These are phyloP conservation scores for Tinea trinotella DNA, from an alignment of 2,888 invertebrate species.

Conservation along the genomic window DNA sequence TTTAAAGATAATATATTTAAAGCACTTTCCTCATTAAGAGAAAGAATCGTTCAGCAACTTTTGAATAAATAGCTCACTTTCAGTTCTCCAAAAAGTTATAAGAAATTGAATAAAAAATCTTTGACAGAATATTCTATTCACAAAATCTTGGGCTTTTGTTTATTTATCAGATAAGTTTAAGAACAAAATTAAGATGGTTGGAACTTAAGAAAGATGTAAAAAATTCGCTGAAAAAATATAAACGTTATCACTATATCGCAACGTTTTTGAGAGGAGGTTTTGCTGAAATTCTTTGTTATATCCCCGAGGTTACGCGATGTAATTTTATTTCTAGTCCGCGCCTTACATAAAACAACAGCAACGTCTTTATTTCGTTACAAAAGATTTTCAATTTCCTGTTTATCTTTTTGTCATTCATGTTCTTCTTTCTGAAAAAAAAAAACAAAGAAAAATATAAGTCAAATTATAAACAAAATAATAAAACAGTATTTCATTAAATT, in stretches of 20 bases:
- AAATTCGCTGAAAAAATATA: neutral
- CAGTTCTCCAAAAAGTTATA: neutral
- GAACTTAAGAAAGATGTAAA: neutral
- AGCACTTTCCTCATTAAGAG: too few relatives aligned
- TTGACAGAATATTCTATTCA: neutral
- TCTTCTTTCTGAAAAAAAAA: too few relatives aligned
- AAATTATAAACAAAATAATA: too few relatives aligned
- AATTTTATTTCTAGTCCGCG: slow-evolving; percentile 13
- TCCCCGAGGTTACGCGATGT: slow-evolving; percentile 8
- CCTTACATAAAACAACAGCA: slow-evolving; percentile 9
- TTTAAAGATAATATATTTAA: neutral
- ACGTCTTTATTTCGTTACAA: slow-evolving; percentile 13
- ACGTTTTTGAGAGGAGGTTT: neutral
- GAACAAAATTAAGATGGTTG: neutral
- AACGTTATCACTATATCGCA: slow-evolving; percentile 3
- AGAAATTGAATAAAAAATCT: neutral
- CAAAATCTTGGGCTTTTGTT: slow-evolving; percentile 1
- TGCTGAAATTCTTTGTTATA: slow-evolving; percentile 2
- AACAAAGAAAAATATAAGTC: too few relatives aligned
- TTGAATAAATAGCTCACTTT: neutral
- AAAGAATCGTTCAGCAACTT: neutral
- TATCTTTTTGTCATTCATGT: neutral
- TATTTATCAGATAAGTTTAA: slow-evolving; percentile 4
- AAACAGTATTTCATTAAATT: neutral
- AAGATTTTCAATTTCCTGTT: slow-evolving; percentile 10